Percentiles rank a stretch among this genome's conserved stretches.
phyloP scores from a whole-genome alignment of 2,797 vertebrate genomes.

The Onychomys torridus region DNA sequence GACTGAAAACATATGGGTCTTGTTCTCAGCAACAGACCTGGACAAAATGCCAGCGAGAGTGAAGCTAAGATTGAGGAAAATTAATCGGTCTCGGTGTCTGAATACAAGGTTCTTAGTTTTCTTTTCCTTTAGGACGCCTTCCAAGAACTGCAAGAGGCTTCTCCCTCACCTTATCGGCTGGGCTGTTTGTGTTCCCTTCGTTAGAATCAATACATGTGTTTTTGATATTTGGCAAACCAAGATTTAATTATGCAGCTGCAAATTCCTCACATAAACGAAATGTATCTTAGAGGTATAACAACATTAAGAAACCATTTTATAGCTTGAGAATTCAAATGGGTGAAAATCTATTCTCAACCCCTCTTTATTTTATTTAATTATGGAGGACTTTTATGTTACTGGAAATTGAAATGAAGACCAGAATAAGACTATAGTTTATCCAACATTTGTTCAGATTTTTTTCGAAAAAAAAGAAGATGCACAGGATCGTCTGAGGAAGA shows the following conservation, averaged over 20 bases:
- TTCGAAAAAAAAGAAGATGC: constrained; percentile 74
- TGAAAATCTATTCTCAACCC: constrained; percentile 85
- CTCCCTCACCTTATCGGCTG: constrained; percentile 80
- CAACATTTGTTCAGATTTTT: constrained; percentile 71
- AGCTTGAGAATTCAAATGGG: constrained; percentile 78
- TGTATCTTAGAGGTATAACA: constrained; percentile 86
- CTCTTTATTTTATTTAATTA: constrained; percentile 86
- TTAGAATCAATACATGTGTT: constrained; percentile 88
- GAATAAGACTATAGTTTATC: constrained; percentile 72
- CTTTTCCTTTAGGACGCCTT: constrained; percentile 83
- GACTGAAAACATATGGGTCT: constrained; percentile 76
- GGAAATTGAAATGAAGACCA: constrained; percentile 83
- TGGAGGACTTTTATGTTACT: constrained; percentile 82
- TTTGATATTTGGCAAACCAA: constrained; percentile 87
- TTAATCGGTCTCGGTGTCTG: constrained; percentile 80
- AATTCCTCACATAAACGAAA: constrained; percentile 82
- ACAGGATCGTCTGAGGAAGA: constrained; percentile 54
- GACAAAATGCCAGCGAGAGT: constrained; percentile 76
- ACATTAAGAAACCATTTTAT: constrained; percentile 84
- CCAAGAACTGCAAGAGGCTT: constrained; percentile 77
- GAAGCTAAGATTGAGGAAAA: constrained; percentile 75
- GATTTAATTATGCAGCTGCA: constrained; percentile 89
- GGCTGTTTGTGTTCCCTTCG: constrained; percentile 81
- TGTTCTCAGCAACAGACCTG: constrained; percentile 77
- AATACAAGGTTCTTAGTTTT: constrained; percentile 80